Evolutionary conservation across 2,797 vertebrate genomes (phyloP).

Genomic region (Pangasius sanitwongsei): DNA sequence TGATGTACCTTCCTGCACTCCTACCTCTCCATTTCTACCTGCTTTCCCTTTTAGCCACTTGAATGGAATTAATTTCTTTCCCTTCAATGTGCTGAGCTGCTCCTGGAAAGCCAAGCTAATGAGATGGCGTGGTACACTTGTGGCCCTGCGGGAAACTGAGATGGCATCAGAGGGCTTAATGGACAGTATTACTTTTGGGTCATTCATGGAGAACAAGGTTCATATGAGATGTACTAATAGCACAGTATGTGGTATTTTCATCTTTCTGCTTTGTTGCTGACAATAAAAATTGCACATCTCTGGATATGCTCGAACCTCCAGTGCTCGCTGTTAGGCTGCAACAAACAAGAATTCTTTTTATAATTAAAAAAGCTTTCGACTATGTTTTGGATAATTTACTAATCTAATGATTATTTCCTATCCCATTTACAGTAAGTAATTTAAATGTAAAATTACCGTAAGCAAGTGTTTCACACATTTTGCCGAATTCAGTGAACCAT

Average conservation of each 20-base stretch:
- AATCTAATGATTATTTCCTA: background rate
- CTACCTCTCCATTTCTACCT: conserved; percentile 43
- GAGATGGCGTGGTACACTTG: conserved; percentile 58
- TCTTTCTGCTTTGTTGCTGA: background rate
- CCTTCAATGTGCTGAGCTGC: conserved; percentile 11
- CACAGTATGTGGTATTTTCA: background rate
- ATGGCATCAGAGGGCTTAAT: conserved; percentile 44
- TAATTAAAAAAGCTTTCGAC: background rate
- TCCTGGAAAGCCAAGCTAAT: conserved; percentile 25
- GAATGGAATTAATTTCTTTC: conserved; percentile 23
- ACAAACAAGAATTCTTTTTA: background rate
- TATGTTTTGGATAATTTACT: too few relatives aligned
- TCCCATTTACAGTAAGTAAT: background rate
- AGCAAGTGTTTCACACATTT: background rate
- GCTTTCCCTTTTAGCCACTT: conserved; percentile 42
- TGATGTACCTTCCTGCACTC: conserved; percentile 31
- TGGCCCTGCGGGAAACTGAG: conserved; percentile 51
- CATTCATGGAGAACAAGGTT: background rate
- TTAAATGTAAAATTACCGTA: background rate
- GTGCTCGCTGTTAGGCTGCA: background rate
- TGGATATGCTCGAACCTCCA: background rate
- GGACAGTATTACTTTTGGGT: conserved; percentile 11
- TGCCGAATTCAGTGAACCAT: background rate
- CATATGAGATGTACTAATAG: background rate
- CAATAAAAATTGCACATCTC: background rate